These are phyloP conservation scores for Orthosia gothica DNA, from an alignment of 2,888 invertebrate species.

Conservation along the genomic window DNA sequence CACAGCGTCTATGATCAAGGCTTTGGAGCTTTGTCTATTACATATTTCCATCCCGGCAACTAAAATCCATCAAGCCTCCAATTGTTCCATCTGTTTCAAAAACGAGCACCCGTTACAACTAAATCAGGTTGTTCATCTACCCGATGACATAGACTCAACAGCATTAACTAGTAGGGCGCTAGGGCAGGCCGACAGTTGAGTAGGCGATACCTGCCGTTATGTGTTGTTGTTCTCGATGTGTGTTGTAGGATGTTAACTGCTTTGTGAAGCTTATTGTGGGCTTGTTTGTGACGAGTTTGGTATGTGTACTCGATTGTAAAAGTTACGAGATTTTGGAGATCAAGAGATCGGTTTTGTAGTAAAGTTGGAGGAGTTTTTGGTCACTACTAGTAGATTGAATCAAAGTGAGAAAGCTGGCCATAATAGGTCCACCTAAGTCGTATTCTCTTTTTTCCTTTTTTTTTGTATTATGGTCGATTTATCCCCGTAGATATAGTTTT, in stretches of 20 bases:
- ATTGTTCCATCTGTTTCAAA: not conserved
- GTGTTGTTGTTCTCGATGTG: conserved; percentile 10
- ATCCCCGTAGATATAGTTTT: too few species aligned
- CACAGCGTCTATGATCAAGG: too few species aligned
- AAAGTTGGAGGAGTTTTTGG: too few species aligned
- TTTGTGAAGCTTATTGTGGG: conserved; percentile 12
- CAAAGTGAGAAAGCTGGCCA: too few species aligned
- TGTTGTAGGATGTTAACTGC: conserved; percentile 12
- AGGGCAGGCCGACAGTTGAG: conserved; percentile 30
- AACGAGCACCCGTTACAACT: not conserved
- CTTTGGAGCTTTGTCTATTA: too few species aligned
- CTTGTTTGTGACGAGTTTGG: conserved; percentile 13
- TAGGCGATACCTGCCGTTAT: conserved; percentile 42
- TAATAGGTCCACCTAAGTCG: too few species aligned
- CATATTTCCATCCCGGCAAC: not conserved
- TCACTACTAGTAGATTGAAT: too few species aligned
- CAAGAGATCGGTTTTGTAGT: not conserved
- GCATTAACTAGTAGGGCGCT: conserved; percentile 37
- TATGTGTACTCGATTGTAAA: conserved; percentile 8
- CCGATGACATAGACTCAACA: conserved; percentile 18
- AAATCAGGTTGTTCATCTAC: conserved; percentile 11
- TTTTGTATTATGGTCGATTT: too few species aligned
- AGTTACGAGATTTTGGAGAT: not conserved
- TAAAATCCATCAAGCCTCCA: not conserved
- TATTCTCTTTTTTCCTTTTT: too few species aligned